phyloP scores from a whole-genome alignment of 2,797 vertebrate genomes.

The Poliocrania exsul region DNA sequence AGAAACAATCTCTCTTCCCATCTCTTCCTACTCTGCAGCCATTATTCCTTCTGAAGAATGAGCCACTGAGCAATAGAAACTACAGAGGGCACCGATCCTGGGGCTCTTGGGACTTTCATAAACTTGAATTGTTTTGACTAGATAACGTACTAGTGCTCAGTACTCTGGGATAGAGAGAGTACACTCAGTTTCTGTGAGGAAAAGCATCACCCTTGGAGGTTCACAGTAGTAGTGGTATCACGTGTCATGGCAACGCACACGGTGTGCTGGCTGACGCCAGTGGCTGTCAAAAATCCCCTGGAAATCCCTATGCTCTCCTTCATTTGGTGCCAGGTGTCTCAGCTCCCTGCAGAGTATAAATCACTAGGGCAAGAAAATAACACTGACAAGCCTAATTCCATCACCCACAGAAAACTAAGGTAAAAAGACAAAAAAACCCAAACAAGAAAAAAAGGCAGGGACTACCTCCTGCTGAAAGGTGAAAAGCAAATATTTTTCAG shows the following conservation, averaged over 20 bases:
- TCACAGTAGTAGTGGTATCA: slow-evolving; percentile 2
- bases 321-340: background rate
- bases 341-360: slow-evolving; percentile 22
- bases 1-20: background rate
- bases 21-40: background rate
- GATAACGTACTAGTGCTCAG: background rate
- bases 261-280: slow-evolving; percentile 12
- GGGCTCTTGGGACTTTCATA: background rate
- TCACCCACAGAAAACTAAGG: background rate
- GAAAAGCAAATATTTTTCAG: slow-evolving; percentile 12
- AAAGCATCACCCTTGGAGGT: background rate
- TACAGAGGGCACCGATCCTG: background rate
- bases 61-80: background rate
- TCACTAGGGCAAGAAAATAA: background rate
- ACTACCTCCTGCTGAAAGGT: background rate
- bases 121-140: background rate
- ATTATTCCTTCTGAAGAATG: background rate
- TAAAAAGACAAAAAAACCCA: background rate
- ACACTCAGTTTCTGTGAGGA: background rate
- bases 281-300: slow-evolving; percentile 23
- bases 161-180: rapidly evolving
- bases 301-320: background rate
- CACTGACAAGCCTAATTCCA: slow-evolving; percentile 42
- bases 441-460: background rate
- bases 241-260: background rate